Evolutionary conservation across 2,113 vertebrate species (phyloP).

Genomic region (Marmota monax): DNA sequence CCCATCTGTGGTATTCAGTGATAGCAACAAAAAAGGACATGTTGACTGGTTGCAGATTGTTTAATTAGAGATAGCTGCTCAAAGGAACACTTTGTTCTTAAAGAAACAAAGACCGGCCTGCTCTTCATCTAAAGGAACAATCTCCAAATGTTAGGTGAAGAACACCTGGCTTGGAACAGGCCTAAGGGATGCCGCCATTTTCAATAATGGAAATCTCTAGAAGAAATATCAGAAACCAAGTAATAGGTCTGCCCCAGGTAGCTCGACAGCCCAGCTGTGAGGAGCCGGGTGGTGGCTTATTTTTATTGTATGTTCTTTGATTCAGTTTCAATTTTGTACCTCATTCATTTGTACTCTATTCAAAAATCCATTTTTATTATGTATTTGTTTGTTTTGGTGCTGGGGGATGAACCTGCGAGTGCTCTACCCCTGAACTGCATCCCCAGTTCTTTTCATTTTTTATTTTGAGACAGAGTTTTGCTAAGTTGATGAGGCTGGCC

Average conservation of each 20-base stretch:
- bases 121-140: not conserved
- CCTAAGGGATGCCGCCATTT: fast-evolving
- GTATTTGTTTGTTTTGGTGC: too few relatives aligned
- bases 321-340: not conserved
- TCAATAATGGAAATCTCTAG: not conserved
- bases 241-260: not conserved
- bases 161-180: not conserved
- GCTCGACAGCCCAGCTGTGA: not conserved
- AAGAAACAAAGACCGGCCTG: not conserved
- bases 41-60: not conserved
- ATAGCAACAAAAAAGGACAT: not conserved
- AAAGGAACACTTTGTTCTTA: not conserved
- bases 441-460: too few relatives aligned
- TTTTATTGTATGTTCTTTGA: not conserved
- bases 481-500: too few relatives aligned
- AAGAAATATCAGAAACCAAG: not conserved
- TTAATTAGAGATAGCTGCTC: not conserved
- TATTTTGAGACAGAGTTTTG: too few relatives aligned
- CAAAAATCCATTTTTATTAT: not conserved
- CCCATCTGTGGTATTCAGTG: not conserved
- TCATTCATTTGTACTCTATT: not conserved
- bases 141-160: not conserved
- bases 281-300: not conserved
- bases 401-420: too few relatives aligned
- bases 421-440: too few relatives aligned